These are phyloP conservation scores for Synanceia verrucosa DNA, from an alignment of 2,797 vertebrate species.

Conservation along the genomic window DNA sequence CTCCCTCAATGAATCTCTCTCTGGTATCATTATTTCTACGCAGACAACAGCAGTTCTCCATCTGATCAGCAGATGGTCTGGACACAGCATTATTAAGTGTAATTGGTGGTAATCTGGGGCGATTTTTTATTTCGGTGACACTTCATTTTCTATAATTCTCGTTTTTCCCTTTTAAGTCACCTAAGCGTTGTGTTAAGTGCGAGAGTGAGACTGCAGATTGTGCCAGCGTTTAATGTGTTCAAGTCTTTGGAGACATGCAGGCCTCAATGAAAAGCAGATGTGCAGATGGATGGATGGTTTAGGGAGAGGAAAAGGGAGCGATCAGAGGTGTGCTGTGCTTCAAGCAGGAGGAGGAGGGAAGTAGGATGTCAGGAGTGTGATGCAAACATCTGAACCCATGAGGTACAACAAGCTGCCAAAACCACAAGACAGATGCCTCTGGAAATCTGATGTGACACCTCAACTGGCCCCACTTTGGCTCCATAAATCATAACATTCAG, in stretches of 20 bases:
- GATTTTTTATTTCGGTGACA: slow-evolving; percentile 90
- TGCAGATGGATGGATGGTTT: slow-evolving; percentile 79
- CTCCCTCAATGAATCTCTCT: slow-evolving; percentile 56
- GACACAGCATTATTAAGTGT: slow-evolving; percentile 81
- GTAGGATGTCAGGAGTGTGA: slow-evolving; percentile 81
- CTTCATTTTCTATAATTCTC: slow-evolving; percentile 93
- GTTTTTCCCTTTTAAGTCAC: slow-evolving; percentile 89
- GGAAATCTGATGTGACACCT: slow-evolving; percentile 91
- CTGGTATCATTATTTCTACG: slow-evolving; percentile 44
- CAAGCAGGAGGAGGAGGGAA: slow-evolving; percentile 54
- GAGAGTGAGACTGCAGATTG: slow-evolving; percentile 82
- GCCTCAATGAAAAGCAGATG: slow-evolving; percentile 94
- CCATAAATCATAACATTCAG: slow-evolving; percentile 88
- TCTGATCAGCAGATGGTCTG: slow-evolving; percentile 85
- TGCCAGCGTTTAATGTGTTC: slow-evolving; percentile 90
- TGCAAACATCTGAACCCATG: slow-evolving; percentile 87
- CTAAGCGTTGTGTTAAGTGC: slow-evolving; percentile 87
- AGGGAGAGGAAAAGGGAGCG: slow-evolving; percentile 55
- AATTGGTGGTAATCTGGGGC: slow-evolving; percentile 85
- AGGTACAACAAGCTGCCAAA: slow-evolving; percentile 89
- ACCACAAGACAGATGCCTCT: slow-evolving; percentile 89
- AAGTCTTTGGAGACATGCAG: slow-evolving; percentile 88
- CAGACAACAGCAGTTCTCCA: slow-evolving; percentile 66
- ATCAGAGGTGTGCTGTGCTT: slow-evolving; percentile 70
- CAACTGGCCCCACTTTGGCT: slow-evolving; percentile 86